These are phyloP conservation scores for Pristis pectinata DNA, from an alignment of 2,797 vertebrate species.

Conservation along the genomic window DNA sequence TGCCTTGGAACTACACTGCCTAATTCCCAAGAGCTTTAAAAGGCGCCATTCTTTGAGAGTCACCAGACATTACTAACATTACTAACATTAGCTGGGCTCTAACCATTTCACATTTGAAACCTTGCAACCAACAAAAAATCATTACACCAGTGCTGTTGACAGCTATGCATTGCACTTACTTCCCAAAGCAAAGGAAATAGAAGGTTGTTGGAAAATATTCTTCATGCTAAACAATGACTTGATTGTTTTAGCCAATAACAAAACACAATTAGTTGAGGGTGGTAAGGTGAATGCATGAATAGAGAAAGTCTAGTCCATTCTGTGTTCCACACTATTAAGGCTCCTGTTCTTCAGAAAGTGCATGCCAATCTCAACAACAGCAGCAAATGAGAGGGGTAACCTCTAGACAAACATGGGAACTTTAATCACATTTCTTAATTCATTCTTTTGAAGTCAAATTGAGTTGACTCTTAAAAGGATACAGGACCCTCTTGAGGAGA, in stretches of 20 bases:
- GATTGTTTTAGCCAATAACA: conserved; percentile 60
- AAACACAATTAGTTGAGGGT: conserved; percentile 39
- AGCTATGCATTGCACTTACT: conserved; percentile 59
- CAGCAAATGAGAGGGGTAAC: not conserved
- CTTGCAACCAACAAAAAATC: not conserved
- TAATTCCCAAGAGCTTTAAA: not conserved
- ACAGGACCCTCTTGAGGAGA: not conserved
- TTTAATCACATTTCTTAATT: not conserved
- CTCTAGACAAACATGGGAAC: not conserved
- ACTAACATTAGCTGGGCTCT: not conserved
- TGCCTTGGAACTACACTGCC: not conserved
- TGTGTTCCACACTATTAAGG: not conserved
- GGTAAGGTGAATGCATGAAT: conserved; percentile 33
- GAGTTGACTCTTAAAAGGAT: not conserved
- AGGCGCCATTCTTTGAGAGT: not conserved
- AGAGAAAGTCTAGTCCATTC: not conserved
- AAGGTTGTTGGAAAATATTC: conserved; percentile 52
- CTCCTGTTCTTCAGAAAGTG: not conserved
- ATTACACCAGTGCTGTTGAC: conserved; percentile 49
- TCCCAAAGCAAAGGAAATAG: conserved; percentile 49
- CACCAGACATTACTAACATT: conserved; percentile 4
- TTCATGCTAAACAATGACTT: conserved; percentile 58
- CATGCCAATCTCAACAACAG: conserved; percentile 1
- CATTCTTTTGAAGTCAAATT: not conserved
- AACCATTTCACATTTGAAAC: not conserved